These are phyloP conservation scores for Ciconia boyciana DNA, from an alignment of 2,113 vertebrate species.

Conservation along the genomic window DNA sequence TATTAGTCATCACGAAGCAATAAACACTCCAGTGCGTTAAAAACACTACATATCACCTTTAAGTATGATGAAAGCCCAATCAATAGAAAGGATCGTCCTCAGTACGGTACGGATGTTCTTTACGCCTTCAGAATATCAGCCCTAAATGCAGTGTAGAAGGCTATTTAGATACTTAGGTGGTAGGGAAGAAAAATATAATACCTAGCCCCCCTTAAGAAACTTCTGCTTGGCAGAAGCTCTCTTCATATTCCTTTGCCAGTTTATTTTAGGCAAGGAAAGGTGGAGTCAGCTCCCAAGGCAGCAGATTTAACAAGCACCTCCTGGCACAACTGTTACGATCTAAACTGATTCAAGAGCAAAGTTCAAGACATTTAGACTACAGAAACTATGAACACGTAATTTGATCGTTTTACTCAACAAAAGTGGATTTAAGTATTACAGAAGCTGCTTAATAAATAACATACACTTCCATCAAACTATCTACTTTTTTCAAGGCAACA, in stretches of 20 bases:
- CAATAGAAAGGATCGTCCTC: background rate
- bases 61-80: background rate
- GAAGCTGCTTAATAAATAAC: background rate
- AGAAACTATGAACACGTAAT: background rate
- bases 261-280: background rate
- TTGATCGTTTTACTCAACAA: background rate
- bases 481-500: background rate
- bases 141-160: rapidly evolving
- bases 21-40: background rate
- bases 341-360: background rate
- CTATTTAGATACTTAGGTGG: background rate
- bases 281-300: background rate
- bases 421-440: background rate
- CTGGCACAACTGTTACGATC: background rate
- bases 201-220: background rate
- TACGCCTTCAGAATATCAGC: background rate
- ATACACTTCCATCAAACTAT: background rate
- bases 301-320: background rate
- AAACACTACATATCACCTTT: background rate
- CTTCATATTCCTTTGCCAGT: background rate
- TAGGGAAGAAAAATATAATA: background rate
- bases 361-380: background rate
- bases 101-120: rapidly evolving
- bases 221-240: background rate
- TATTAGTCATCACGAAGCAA: background rate